phyloP scores from a whole-genome alignment of 2,113 vertebrate genomes.

The Ammodytes dubius region DNA sequence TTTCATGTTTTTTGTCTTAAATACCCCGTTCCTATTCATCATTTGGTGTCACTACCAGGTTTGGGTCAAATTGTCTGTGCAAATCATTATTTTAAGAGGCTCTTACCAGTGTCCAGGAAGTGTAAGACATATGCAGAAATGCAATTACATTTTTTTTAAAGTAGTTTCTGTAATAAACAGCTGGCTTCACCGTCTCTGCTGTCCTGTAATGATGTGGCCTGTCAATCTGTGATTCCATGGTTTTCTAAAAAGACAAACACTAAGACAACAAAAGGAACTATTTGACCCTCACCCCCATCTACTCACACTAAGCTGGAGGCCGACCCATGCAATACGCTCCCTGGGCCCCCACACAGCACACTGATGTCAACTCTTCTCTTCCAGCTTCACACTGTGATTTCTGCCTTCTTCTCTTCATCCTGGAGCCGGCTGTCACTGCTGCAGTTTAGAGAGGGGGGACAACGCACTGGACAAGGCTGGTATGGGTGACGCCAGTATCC shows the following conservation, averaged over 20 bases:
- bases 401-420: conserved; percentile 84
- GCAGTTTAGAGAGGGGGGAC: conserved; percentile 16
- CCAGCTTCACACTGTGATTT: conserved; percentile 93
- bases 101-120: background rate
- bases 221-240: conserved; percentile 8
- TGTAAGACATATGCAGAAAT: background rate
- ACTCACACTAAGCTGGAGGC: conserved; percentile 58
- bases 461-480: conserved; percentile 11
- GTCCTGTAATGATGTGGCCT: conserved; percentile 8
- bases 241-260: conserved; percentile 21
- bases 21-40: conserved; percentile 1
- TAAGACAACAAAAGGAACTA: background rate
- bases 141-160: background rate
- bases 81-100: background rate
- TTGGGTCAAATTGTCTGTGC: conserved; percentile 26
- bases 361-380: conserved; percentile 86
- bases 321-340: conserved; percentile 65
- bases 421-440: conserved; percentile 50
- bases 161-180: background rate
- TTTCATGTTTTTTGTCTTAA: conserved; percentile 43
- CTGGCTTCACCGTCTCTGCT: background rate
- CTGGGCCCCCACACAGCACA: conserved; percentile 83
- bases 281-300: background rate
- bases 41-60: conserved; percentile 34
- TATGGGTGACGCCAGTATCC: conserved; percentile 18